Conservation (phyloP, 2,888 invertebrate species). For the Noctua janthe region DNA sequence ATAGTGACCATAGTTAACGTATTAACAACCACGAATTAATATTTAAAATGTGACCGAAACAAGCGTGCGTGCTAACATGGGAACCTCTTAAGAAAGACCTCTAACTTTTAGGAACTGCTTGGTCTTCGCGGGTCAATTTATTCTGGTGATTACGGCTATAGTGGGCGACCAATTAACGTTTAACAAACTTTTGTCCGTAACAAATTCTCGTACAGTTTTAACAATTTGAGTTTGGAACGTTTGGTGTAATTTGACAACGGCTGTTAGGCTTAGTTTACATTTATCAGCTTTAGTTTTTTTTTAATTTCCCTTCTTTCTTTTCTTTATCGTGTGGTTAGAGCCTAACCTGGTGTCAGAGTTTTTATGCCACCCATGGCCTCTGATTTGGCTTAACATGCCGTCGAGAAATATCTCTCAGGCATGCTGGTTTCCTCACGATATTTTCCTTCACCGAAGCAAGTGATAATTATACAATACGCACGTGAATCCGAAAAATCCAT, state of each 20-base stretch:
- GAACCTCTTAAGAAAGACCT: conserved; percentile 45
- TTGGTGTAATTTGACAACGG: conserved; percentile 84
- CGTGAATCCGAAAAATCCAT: too few species aligned
- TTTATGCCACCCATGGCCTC: too few species aligned
- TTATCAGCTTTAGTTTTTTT: conserved; percentile 29
- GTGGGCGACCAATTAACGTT: conserved; percentile 87
- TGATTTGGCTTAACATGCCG: too few species aligned
- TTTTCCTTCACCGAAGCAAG: too few species aligned
- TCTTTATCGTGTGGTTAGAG: too few species aligned
- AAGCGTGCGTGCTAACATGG: conserved; percentile 72
- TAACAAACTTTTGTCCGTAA: conserved; percentile 87
- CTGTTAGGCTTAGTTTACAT: conserved; percentile 73
- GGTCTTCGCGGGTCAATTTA: conserved; percentile 60
- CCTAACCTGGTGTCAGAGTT: too few species aligned
- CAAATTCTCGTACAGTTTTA: conserved; percentile 89
- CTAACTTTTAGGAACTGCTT: neutral
- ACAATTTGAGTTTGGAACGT: conserved; percentile 87
- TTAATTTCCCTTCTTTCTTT: too few species aligned
- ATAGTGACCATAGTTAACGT: conserved; percentile 84
- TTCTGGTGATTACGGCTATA: conserved; percentile 72
- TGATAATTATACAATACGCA: too few species aligned
- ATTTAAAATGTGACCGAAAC: conserved; percentile 84
- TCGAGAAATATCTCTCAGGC: too few species aligned
- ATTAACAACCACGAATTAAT: conserved; percentile 84
- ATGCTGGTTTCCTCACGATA: too few species aligned